phyloP scores from a whole-genome alignment of 2,797 vertebrate species.

The Valencia hispanica region DNA sequence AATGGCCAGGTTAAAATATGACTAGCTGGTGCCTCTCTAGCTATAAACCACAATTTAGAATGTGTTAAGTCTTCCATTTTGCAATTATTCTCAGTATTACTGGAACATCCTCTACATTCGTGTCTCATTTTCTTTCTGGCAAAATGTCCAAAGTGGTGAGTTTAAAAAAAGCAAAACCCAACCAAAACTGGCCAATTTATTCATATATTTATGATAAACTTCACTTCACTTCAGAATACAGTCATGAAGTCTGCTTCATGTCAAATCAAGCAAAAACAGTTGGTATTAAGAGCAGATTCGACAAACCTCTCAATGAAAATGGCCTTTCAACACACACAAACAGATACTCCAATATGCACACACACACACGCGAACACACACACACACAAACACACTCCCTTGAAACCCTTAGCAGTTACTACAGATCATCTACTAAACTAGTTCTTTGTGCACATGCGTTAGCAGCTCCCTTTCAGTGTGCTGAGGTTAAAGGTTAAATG shows the following conservation, averaged over 20 bases:
- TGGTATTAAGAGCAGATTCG: slow-evolving; percentile 36
- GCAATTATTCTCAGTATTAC: background rate
- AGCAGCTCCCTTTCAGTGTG: slow-evolving; percentile 20
- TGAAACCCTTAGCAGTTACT: slow-evolving; percentile 39
- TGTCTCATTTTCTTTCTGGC: background rate
- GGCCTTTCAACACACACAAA: slow-evolving; percentile 30
- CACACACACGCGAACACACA: background rate
- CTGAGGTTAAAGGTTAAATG: slow-evolving; percentile 69
- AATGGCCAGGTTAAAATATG: background rate
- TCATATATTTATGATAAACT: background rate
- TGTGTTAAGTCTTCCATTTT: background rate
- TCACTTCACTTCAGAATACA: background rate
- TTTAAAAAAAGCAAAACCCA: background rate
- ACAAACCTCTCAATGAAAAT: slow-evolving; percentile 54
- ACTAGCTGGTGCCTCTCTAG: background rate
- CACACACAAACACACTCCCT: slow-evolving; percentile 34
- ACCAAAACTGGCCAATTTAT: background rate
- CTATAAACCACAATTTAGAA: background rate
- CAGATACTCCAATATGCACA: slow-evolving; percentile 15
- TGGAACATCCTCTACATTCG: background rate
- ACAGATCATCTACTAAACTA: slow-evolving; percentile 54
- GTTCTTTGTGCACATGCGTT: slow-evolving; percentile 33
- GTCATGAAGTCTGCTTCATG: background rate
- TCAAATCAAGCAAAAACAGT: slow-evolving; percentile 8
- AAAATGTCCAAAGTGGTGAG: background rate